Percentiles rank a stretch among this genome's conserved stretches.
phyloP scores from a whole-genome alignment of 2,113 vertebrate genomes.

The Datnioides undecimradiatus region DNA sequence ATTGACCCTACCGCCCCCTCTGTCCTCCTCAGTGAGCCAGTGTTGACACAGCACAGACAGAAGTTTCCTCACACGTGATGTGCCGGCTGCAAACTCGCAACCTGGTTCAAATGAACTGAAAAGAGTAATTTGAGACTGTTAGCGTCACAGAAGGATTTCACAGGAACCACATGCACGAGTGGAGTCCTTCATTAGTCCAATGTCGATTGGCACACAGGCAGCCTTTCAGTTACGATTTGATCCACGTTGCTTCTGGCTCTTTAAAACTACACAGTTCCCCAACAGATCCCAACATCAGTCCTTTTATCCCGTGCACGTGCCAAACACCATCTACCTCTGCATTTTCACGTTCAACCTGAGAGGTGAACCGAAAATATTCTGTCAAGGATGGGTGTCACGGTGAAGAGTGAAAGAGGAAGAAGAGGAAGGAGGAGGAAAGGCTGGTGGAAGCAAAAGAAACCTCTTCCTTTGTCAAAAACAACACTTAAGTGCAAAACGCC shows the following conservation, averaged over 20 bases:
- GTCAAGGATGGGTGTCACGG: conserved; percentile 30
- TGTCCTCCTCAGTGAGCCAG: conserved; percentile 33
- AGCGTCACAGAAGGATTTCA: neutral
- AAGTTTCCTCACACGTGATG: neutral
- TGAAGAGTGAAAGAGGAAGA: conserved; percentile 10
- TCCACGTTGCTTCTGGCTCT: conserved; percentile 50
- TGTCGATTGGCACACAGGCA: conserved; percentile 36
- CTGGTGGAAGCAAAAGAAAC: conserved; percentile 57
- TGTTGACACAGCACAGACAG: conserved; percentile 12
- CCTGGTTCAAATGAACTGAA: conserved; percentile 21
- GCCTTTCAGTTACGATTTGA: conserved; percentile 44
- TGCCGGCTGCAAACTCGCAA: conserved; percentile 11
- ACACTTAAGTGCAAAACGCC: conserved; percentile 72
- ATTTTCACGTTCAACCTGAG: conserved; percentile 5
- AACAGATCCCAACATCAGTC: conserved; percentile 18
- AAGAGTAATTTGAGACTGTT: neutral
- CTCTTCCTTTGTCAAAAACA: conserved; percentile 44
- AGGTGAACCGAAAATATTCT: conserved; percentile 13
- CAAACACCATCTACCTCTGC: conserved; percentile 18
- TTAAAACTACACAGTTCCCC: conserved; percentile 15
- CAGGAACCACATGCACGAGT: conserved; percentile 12
- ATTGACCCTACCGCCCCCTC: conserved; percentile 34
- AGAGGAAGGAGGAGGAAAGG: conserved; percentile 29
- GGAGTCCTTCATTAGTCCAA: conserved; percentile 15
- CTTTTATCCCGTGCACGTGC: conserved; percentile 18